Evolutionary conservation across 2,888 invertebrate species (phyloP).

Genomic region (Liopterus haemorrhoidalis): DNA sequence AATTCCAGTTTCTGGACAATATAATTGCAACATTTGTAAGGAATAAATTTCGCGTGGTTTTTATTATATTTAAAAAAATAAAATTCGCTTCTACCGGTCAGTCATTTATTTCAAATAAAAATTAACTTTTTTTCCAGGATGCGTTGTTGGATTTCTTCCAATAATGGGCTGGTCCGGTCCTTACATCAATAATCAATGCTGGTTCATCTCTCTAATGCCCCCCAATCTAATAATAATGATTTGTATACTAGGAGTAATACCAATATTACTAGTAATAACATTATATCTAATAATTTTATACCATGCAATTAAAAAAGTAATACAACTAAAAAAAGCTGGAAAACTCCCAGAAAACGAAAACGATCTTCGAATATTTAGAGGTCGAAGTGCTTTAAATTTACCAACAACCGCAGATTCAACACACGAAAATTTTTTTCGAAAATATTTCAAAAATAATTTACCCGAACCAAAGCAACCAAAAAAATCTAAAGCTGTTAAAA

Average conservation of each 20-base stretch:
- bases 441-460: slow-evolving; percentile 30
- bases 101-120: slow-evolving; percentile 2
- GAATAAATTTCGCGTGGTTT: neutral
- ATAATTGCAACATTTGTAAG: neutral
- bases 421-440: slow-evolving; percentile 22
- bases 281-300: slow-evolving; percentile 56
- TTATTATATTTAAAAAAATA: neutral
- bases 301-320: slow-evolving; percentile 52
- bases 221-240: slow-evolving; percentile 52
- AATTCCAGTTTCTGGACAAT: neutral
- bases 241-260: slow-evolving; percentile 51
- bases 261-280: slow-evolving; percentile 46
- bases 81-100: too few species aligned
- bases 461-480: slow-evolving; percentile 39
- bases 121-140: slow-evolving; percentile 44
- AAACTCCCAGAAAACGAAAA: slow-evolving; percentile 33
- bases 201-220: slow-evolving; percentile 55
- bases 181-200: slow-evolving; percentile 51
- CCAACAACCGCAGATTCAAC: slow-evolving; percentile 23
- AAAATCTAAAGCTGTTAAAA: slow-evolving; percentile 58
- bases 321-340: slow-evolving; percentile 46
- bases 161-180: slow-evolving; percentile 54
- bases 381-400: slow-evolving; percentile 25
- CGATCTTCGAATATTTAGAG: slow-evolving; percentile 36
- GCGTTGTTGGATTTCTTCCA: slow-evolving; percentile 55